These are phyloP conservation scores for Scortum barcoo DNA, from an alignment of 2,113 vertebrate genomes.

Conservation along the genomic window DNA sequence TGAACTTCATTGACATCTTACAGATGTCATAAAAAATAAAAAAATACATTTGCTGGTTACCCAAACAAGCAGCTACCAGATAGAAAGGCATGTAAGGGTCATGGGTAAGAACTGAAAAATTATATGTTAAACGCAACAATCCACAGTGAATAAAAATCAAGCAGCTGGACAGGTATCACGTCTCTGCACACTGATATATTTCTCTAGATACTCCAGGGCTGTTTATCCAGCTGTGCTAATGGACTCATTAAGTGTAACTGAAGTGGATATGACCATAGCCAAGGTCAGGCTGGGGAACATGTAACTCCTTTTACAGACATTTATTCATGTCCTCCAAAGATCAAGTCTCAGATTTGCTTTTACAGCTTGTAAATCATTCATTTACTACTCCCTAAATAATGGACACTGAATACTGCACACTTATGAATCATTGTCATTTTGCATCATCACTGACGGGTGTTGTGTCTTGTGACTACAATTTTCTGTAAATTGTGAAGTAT, in stretches of 20 bases:
- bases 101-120: background rate
- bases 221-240: conserved; percentile 58
- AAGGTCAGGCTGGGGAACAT: background rate
- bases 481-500: too few species aligned
- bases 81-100: background rate
- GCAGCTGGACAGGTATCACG: background rate
- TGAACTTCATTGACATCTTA: background rate
- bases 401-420: background rate
- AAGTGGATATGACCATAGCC: background rate
- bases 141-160: conserved; percentile 7
- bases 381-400: background rate
- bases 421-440: background rate
- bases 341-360: too few species aligned
- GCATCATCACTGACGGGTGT: background rate
- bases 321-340: background rate
- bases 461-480: too few species aligned
- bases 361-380: too few species aligned
- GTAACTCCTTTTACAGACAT: conserved; percentile 29
- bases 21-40: background rate
- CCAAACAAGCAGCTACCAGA: background rate
- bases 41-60: background rate
- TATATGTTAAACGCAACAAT: background rate
- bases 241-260: conserved; percentile 26
- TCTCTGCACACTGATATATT: conserved; percentile 26
- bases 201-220: conserved; percentile 16